Conservation (phyloP, 1,140 invertebrate genomes). For the Samia ricini region DNA sequence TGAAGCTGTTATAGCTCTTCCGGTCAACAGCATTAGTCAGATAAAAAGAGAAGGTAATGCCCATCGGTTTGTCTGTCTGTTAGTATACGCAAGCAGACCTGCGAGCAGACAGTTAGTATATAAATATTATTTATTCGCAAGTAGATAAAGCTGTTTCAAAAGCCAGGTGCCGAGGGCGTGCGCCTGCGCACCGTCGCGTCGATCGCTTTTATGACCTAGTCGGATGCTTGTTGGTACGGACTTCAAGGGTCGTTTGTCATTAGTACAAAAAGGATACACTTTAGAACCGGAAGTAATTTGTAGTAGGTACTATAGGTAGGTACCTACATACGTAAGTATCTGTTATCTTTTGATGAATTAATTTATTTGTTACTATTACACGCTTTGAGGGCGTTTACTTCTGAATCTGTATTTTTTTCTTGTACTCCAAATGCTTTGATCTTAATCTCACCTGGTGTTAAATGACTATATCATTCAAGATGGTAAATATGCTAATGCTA, state of each 20-base stretch:
- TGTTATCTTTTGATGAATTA: constrained; percentile 7
- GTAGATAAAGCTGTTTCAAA: constrained; percentile 15
- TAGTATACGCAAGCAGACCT: too few relatives aligned
- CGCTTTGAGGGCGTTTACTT: neutral
- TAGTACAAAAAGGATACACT: constrained; percentile 33
- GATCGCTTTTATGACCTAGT: constrained; percentile 23
- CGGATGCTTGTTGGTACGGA: constrained; percentile 11
- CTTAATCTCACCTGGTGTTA: too few relatives aligned
- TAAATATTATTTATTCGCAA: neutral
- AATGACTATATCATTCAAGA: too few relatives aligned
- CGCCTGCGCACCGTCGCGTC: constrained; percentile 18
- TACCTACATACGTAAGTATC: neutral
- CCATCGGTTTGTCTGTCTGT: too few relatives aligned
- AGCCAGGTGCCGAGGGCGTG: constrained; percentile 36
- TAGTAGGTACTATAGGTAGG: too few relatives aligned
- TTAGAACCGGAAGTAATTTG: constrained; percentile 44
- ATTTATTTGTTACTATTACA: constrained; percentile 3
- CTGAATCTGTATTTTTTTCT: too few relatives aligned
- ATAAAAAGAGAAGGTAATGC: too few relatives aligned
- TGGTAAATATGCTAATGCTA: too few relatives aligned
- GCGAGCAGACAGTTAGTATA: too few relatives aligned
- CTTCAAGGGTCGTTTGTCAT: constrained; percentile 18
- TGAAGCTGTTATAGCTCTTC: too few relatives aligned
- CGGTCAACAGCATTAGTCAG: too few relatives aligned
- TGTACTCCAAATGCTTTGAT: too few relatives aligned